Evolutionary conservation across 1,140 invertebrate genomes (phyloP), one percentile per base, ranked within the genome.

Genomic region (Drosophila repletoides): DNA sequence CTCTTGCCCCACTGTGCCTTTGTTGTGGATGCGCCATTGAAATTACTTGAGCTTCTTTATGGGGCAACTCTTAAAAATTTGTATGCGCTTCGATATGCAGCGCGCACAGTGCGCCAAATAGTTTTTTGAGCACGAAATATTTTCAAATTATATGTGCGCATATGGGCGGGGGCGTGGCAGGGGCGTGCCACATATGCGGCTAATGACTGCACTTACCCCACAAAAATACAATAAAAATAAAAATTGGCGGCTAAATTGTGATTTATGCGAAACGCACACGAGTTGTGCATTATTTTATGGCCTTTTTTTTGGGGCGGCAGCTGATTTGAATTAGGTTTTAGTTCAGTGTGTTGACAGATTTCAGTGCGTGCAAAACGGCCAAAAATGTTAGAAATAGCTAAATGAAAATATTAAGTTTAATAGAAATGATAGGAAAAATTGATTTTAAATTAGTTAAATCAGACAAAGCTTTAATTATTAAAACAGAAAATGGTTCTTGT

Each of bases 111-210:
- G 68, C 59, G 72, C 51, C 63, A 86, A 86, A 86, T 87, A 86
- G 80, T 86, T 86, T 86, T 86, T 56, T 68, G 72, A 80, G 72
- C 63, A 76, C 63, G 68, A 43, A 75, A 68, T 79, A 72, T 63
- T 64, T 38, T 63, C 40, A 64, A 72, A 86, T 83, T 71, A 76
- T 59, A 76, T 53, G 66, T 58, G 61, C 43, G 26, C 52, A 64
- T 49, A 61, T 61, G 45, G 31, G 15, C 9, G n/a, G n/a, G 1
- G 12, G 31, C n/a, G 14, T 5, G 49, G 4, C 24, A 33, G 9
- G 58, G 70, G 61, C 52, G 66, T 55, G 65, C 46, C 53, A 34
- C 81, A 86, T 40, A 56, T 86, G 80, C 56, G 43, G 64, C 56
- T 76, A 86, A 86, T 86, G 80, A 64, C 67, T 70, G 61, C 53